These are phyloP conservation scores for Anser brachyrhynchus DNA, from an alignment of 2,113 vertebrate species.

Conservation along the genomic window DNA sequence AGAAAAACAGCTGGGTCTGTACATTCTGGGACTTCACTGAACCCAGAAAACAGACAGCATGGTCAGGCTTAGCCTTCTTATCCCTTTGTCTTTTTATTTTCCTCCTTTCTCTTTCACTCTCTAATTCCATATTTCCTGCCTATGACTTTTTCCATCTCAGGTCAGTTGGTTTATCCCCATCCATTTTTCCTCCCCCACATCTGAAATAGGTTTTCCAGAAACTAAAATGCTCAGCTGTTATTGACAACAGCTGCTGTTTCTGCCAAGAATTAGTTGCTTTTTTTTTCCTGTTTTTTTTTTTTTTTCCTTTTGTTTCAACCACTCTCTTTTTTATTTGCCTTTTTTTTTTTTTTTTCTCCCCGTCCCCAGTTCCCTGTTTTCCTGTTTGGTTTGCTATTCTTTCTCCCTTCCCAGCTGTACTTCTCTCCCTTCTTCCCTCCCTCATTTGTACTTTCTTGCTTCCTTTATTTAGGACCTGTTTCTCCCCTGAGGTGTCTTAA, in stretches of 20 bases:
- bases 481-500: background rate
- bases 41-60: background rate
- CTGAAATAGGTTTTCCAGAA: conserved; percentile 3
- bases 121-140: background rate
- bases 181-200: background rate
- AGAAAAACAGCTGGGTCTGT: background rate
- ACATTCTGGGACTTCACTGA: background rate
- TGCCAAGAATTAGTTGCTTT: background rate
- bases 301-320: background rate
- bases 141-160: background rate
- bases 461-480: accelerated
- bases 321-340: background rate
- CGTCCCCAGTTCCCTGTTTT: background rate
- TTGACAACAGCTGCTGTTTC: background rate
- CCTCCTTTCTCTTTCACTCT: background rate
- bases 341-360: background rate
- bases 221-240: background rate
- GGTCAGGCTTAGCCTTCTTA: background rate
- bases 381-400: background rate
- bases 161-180: background rate
- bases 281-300: background rate
- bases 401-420: background rate
- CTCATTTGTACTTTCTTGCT: background rate
- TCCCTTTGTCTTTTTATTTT: background rate
- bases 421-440: background rate